Percentiles rank a stretch among this genome's conserved stretches.
Evolutionary conservation across 2,113 vertebrate genomes (phyloP).

Genomic region (Leiothrix lutea): DNA sequence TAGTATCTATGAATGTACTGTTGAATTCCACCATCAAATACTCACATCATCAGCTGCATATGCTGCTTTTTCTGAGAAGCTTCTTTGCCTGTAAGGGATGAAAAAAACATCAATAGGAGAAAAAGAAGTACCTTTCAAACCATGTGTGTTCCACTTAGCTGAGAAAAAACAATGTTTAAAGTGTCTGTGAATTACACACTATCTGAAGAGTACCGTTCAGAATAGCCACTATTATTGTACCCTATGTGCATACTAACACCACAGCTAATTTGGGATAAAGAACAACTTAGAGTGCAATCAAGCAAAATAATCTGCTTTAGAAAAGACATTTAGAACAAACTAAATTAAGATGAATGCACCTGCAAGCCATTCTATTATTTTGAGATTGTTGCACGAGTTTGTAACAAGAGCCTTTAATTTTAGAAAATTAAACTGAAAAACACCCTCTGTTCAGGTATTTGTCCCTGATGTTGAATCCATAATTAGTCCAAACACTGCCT

Average conservation of each 20-base stretch:
- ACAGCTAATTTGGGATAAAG: background rate
- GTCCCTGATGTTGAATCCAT: background rate
- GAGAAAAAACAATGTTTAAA: background rate
- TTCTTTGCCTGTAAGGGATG: slow-evolving; percentile 15
- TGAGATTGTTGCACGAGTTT: background rate
- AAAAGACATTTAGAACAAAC: background rate
- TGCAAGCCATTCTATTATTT: background rate
- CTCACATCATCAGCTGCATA: slow-evolving; percentile 65
- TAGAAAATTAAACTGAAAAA: background rate
- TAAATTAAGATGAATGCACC: background rate
- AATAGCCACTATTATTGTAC: background rate
- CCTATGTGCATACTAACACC: background rate
- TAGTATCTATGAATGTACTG: background rate
- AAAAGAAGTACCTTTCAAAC: background rate
- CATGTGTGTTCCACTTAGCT: background rate
- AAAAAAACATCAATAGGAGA: too few relatives aligned
- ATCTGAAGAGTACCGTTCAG: background rate
- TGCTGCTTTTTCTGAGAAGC: background rate
- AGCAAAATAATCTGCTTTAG: background rate
- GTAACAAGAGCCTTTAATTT: background rate
- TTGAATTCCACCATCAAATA: slow-evolving; percentile 9
- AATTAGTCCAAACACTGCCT: background rate
- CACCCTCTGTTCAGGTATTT: background rate
- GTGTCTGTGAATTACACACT: background rate
- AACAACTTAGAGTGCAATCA: background rate